phyloP scores from a whole-genome alignment of 2,888 invertebrate genomes.

The Hyposoter didymator region DNA sequence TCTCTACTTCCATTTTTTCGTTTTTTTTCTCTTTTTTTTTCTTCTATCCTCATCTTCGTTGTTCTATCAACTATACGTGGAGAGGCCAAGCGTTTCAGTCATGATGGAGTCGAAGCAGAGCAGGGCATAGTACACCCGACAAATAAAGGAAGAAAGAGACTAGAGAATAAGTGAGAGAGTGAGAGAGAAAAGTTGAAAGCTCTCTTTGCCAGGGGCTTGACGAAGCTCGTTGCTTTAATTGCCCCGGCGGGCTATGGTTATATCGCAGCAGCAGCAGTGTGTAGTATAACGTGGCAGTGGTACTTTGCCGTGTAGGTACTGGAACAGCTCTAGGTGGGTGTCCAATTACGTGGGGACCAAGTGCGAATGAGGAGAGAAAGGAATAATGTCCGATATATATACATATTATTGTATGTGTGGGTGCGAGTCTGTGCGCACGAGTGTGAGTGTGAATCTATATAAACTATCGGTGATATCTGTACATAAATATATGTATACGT shows the following conservation, averaged over 20 bases:
- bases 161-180: slow-evolving; percentile 28
- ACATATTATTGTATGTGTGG: background rate
- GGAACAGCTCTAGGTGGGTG: slow-evolving; percentile 64
- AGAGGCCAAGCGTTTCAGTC: slow-evolving; percentile 26
- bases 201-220: slow-evolving; percentile 64
- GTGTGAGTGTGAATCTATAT: background rate
- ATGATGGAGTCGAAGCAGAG: slow-evolving; percentile 40
- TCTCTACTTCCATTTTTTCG: background rate
- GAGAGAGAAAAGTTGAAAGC: slow-evolving; percentile 38
- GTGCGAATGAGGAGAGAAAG: slow-evolving; percentile 67
- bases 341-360: slow-evolving; percentile 67
- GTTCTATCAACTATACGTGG: background rate
- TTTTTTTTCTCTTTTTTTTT: background rate
- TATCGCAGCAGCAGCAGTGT: slow-evolving; percentile 8
- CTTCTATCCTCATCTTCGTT: slow-evolving; percentile 9
- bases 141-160: slow-evolving; percentile 24
- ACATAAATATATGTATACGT: background rate
- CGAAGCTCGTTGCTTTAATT: slow-evolving; percentile 68
- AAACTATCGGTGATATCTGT: background rate
- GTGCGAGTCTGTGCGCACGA: too few relatives aligned
- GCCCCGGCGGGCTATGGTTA: slow-evolving; percentile 59
- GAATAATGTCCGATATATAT: slow-evolving; percentile 54
- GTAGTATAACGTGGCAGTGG: slow-evolving; percentile 43
- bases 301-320: slow-evolving; percentile 52
- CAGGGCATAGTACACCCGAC: slow-evolving; percentile 13